Evolutionary conservation across 2,797 vertebrate species (phyloP), one percentile per base, ranked within the genome.

Genomic region (Nothura maculosa): DNA sequence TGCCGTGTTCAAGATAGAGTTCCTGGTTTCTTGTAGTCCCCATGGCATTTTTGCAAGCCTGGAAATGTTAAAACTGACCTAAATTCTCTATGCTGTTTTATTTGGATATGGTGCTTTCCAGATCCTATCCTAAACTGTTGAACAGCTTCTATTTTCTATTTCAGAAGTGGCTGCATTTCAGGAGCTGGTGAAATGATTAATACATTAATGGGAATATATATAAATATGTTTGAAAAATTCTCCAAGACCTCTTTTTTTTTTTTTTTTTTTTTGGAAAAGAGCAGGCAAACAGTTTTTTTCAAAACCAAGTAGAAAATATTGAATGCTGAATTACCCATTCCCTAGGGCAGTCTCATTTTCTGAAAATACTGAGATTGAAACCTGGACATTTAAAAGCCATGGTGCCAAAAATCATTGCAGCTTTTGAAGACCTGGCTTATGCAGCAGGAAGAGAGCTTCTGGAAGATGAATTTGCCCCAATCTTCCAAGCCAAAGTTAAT

Each of bases 401-500:
- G 28, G 45, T 58, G 11, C 19, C 47, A 70, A 61, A 61, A 61
- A 24, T 61, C 22, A 73, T 12, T 19, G 7, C 50, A 52, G 27
- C 0, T 73, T 85, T 76, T 57, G 70, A 73, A 20, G 68, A 66
- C 17, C 21, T 50, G 75, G 27, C 43, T 43, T 67, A 60, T 17
- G 43, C 14, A 87, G 34, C 43, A 58, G 43, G n/a, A 85, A 85
- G 17, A 81, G 22, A 36, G 32, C 7, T 61, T 63, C 42, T 28
- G 11, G 54, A 47, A 79, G 67, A 85, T 78, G 0, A 70, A 81
- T 58, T 30, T 27, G 16, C 28, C 27, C 18, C 9, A 73, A 73
- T 69, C 22, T 76, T 92, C 58, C 27, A 69, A 74, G 69, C 42
- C 57, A 47, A 85, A 92, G 85, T 70, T 32, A 82, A 92, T 89